Evolutionary conservation across 2,113 vertebrate species (phyloP), one percentile per base, ranked within the genome.

Genomic region (Chaetorhynchus papuensis): DNA sequence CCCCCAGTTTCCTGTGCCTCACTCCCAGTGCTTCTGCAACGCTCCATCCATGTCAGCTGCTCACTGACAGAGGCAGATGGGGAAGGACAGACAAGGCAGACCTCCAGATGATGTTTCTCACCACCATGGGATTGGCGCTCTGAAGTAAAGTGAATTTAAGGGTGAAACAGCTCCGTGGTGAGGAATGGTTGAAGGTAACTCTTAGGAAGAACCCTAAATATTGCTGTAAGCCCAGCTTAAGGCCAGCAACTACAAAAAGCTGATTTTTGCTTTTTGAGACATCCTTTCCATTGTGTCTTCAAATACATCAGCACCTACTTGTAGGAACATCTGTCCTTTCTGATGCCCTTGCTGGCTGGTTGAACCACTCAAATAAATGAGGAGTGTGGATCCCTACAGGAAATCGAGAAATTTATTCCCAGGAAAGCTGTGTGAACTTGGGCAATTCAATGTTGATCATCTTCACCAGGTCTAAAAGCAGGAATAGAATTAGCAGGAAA

Each of bases 371-470:
- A 35, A 60, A 84, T 26, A 35, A 66, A 53, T 33, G 2, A 41
- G 11, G 1, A 22, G 9, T 21, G 8, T 8, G 8, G 13, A 80
- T 39, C 20, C 7, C 21, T 56, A 10, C 0, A 42, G 30, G 33
- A 90, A 90, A 82, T 3, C 31, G 1, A 81, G 26, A 72, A 11
- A 21, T 42, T 60, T 18, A 52, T 42, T 69, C 39, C 50, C 19
- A 37, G 30, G 7, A 60, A 78, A 78, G 3, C 19, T 0, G 0
- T 3, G 4, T 53, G 27, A 69, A 37, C 17, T 50, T 31, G 23
- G 14, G 9, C 8, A 28, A 7, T 41, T 42, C 1, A 21, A n/a
- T 45, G 22, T 4, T 71, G 45, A 31, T 60, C 42, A 37, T 47
- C 41, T 50, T 42, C 45, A n/a, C 35, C n/a, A 47, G 5, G 2